Evolutionary conservation across 2,888 invertebrate species (phyloP), one percentile per base, ranked within the genome.

Genomic region (Tenthredo mesomela): DNA sequence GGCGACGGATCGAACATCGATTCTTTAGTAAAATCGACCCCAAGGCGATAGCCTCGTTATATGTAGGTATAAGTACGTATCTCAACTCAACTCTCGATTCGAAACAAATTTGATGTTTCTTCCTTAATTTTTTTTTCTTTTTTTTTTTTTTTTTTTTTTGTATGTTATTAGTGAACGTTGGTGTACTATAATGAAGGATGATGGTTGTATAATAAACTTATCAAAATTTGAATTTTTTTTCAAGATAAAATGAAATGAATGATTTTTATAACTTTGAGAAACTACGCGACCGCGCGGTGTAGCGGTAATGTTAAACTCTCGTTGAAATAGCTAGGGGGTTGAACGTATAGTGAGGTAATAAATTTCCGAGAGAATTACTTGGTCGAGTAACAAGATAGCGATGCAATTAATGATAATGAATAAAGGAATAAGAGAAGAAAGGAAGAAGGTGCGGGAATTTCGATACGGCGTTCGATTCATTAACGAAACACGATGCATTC

Each of bases 21-120:
- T 91, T 91, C 91, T 90, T 92, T 91, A 92, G 91, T 91, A 92
- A 91, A 90, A 91, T 87, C 89, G 89, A 89, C 89, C 92, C 92
- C 88, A 88, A 85, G 90, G 92, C 91, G 47, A 70, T 33, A 87
- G 89, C 91, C 91, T 92, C 92, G 92, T 92, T 92, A 92, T 92
- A 92, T 73, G 43, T 21, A 71, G 71, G 43, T 25, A 40, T 37
- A 43, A 37, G 37, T 21, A 65, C 71, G 87, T 85, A 86, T 88
- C 73, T 73, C 73, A 43, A 15, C 73, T 73, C 73, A 25, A 15
- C 43, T 73, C 43, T 73, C 43, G 73, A 21, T 73, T 43, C 21
- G 21, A 25, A 73, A 73, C 18, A n/a, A 15, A n/a, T 37, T 37
- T 37, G 6, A 73, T 73, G 2, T 50, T 43, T 77, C 12, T 47